Base-by-base conservation (phyloP, 2,888 invertebrate genomes). In the Catocala nupta region DNA sequence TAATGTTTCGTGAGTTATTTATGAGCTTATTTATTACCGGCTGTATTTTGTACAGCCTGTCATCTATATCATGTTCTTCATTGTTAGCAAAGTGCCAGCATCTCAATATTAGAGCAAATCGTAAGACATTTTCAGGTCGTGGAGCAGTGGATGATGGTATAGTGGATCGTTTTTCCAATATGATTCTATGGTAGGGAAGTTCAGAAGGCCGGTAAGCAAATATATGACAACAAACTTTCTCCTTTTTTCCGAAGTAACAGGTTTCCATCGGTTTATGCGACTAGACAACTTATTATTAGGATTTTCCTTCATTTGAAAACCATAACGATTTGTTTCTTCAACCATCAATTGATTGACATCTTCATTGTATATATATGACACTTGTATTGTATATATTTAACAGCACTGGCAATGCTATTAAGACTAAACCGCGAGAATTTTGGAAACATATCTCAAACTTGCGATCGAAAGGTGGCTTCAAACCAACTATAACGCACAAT, bases 11-110 rank as follows among this genome's bases (percentile, higher is more conserved):
- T 47, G 36, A 69, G 63, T 69, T 63, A 43, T 39, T 51, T 39
- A 62, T 65, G 10, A 65, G 50, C n/a, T 62, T 51, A 49, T 68
- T 59, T 49, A 65, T 42, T 52, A 68, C 44, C 42, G 68, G 62
- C 36, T 65, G 45, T 34, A 68, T 50, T 55, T 68, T 65, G 48
- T 62, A 65, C 25, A 64, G 43, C 49, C 63, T 48, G 49, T 63
- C 55, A 59, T 34, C 42, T 50, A 59, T 56, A 61, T 59, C 47
- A 34, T 13, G 59, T 43, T 60, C 63, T 36, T 42, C 42, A 52
- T 61, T 65, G 39, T 68, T 61, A 49, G 42, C 49, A 65, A 71
- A 71, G 58, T 71, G 65, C 59, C 63, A 63, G 55, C 64, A 70
- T 42, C 58, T 55, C 56, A 62, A 55, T 47, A 70, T 65, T 50